Evolutionary conservation across 2,797 vertebrate species (phyloP).

Genomic region (Coranthus polyacanthus): DNA sequence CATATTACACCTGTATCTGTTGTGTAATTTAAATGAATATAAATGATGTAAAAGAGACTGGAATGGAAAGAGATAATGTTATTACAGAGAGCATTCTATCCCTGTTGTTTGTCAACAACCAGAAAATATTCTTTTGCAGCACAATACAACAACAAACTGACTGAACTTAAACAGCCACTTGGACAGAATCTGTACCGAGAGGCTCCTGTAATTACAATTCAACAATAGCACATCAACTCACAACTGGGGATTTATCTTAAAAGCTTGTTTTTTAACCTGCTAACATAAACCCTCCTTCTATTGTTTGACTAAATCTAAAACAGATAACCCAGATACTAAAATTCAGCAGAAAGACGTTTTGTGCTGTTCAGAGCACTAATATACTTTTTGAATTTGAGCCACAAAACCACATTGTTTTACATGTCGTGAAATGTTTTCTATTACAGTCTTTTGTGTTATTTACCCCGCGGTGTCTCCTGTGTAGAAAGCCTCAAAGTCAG

Average conservation of each 20-base stretch:
- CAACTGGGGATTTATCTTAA: slow-evolving; percentile 19
- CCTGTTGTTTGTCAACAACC: background rate
- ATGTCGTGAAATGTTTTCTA: slow-evolving; percentile 2
- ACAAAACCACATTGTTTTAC: slow-evolving; percentile 13
- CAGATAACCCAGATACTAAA: slow-evolving; percentile 19
- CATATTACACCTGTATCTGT: slow-evolving; percentile 9
- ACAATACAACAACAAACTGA: too few relatives aligned
- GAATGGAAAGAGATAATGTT: too few relatives aligned
- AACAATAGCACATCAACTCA: slow-evolving; percentile 17
- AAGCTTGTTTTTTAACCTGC: slow-evolving; percentile 4
- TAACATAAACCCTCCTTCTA: slow-evolving; percentile 9
- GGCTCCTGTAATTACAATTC: slow-evolving; percentile 8
- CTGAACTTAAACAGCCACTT: too few relatives aligned
- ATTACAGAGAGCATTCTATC: background rate
- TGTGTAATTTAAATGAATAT: slow-evolving; percentile 7
- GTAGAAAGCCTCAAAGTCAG: slow-evolving; percentile 26
- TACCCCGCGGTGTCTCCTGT: slow-evolving; percentile 41
- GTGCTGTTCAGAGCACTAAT: background rate
- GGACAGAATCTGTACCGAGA: too few relatives aligned
- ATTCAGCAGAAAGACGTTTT: slow-evolving; percentile 2
- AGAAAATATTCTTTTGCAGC: background rate
- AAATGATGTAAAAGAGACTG: background rate
- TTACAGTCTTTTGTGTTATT: slow-evolving; percentile 17
- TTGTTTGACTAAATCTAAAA: slow-evolving; percentile 42
- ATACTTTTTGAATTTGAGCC: slow-evolving; percentile 4